Percentiles rank a stretch among this genome's conserved stretches.
phyloP scores from a whole-genome alignment of 1,140 invertebrate genomes.

The Sitobion miscanthi region DNA sequence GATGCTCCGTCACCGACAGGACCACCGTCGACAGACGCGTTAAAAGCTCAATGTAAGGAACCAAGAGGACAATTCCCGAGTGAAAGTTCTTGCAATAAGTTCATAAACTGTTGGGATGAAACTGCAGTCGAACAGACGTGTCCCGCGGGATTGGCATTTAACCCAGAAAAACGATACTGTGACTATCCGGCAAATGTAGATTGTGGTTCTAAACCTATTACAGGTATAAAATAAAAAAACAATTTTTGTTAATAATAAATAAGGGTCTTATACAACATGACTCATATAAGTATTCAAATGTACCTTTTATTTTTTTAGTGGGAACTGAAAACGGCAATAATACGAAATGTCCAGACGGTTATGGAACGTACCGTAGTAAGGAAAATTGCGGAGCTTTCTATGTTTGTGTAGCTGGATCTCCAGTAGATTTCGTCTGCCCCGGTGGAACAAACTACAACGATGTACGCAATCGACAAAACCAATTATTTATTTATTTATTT shows the following conservation, averaged over 20 bases:
- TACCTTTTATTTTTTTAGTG: background rate
- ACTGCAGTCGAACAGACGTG: slow-evolving; percentile 71
- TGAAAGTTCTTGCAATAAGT: slow-evolving; percentile 68
- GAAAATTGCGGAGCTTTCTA: slow-evolving; percentile 73
- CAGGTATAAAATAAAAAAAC: background rate
- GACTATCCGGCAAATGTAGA: slow-evolving; percentile 72
- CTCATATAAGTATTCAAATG: background rate
- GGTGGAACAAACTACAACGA: slow-evolving; percentile 70
- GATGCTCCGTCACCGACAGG: background rate
- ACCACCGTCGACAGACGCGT: slow-evolving; percentile 32
- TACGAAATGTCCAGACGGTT: slow-evolving; percentile 59
- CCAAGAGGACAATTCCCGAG: slow-evolving; percentile 69
- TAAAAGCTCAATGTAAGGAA: slow-evolving; percentile 59
- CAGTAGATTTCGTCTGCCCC: slow-evolving; percentile 71
- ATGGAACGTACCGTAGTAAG: slow-evolving; percentile 69
- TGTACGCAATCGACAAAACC: slow-evolving; percentile 63
- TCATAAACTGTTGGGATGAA: slow-evolving; percentile 76
- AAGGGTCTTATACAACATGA: background rate
- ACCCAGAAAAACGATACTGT: slow-evolving; percentile 64
- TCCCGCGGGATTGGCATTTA: slow-evolving; percentile 69
- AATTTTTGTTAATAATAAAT: background rate
- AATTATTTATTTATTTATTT: background rate
- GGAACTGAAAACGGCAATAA: slow-evolving; percentile 4
- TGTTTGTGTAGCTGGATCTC: slow-evolving; percentile 67
- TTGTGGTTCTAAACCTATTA: slow-evolving; percentile 66